Evolutionary conservation across 2,113 vertebrate genomes (phyloP), one percentile per base, ranked within the genome.

Genomic region (Zosterops lateralis): DNA sequence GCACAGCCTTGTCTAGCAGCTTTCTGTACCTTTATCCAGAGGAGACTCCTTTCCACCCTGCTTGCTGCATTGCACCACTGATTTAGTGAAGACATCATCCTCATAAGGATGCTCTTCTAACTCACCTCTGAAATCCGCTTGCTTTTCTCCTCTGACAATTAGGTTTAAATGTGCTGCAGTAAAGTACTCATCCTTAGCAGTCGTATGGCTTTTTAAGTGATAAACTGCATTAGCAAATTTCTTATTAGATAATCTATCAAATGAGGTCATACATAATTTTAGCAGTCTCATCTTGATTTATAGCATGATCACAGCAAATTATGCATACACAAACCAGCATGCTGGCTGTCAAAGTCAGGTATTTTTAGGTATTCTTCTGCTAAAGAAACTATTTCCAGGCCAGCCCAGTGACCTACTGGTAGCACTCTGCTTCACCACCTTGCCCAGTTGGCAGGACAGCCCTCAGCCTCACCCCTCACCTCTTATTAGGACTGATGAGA

Each of bases 51-150:
- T 97, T 97, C 94, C 90, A 97, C 94, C 87, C 97, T 86, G 77
- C 93, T 97, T 98, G 96, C 98, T 98, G 98, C 98, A 98, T 97
- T 98, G 98, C 98, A 95, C 97, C 97, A 98, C 96, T 95, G 97
- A 97, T 96, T 98, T 96, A 97, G 97, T 96, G 96, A 98, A 98
- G 96, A 97, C 98, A 97, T 97, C 96, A 97, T 96, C 96, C 96
- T 96, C 96, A 84, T 97, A 97, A 96, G 95, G 95, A 97, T 95
- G 95, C 95, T 96, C 94, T 97, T 95, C 96, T 97, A 96, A 97
- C 97, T 97, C 97, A 92, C 97, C 97, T 96, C 97, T 66, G 81
- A 93, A 97, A 97, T 96, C 96, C 79, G 80, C 97, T 95, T 74
- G 89, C 95, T 94, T 97, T 94, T 96, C 93, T 90, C 96, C 91